phyloP scores from a whole-genome alignment of 35 echinoderm and acorn worm species.

The Amphiura filiformis region DNA sequence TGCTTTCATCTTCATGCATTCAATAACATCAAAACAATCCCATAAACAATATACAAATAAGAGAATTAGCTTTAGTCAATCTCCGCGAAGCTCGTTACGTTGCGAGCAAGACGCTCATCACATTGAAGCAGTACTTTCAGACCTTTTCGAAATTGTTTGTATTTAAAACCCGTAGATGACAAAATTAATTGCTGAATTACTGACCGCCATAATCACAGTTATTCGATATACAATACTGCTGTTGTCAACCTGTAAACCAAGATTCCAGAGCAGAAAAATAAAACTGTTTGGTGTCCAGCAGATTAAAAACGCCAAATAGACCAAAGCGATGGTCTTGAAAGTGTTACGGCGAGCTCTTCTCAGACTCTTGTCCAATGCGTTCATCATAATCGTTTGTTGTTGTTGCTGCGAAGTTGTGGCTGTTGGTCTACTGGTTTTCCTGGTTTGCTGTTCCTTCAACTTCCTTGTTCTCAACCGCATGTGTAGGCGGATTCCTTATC shows the following conservation, averaged over 20 bases:
- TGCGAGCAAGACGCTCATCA: too few relatives aligned
- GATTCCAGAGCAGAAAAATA: constrained; percentile 44
- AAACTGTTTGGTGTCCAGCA: constrained; percentile 71
- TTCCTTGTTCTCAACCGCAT: neutral
- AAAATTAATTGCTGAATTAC: constrained; percentile 61
- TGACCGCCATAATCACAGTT: constrained; percentile 42
- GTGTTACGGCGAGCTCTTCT: constrained; percentile 30
- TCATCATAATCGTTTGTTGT: neutral
- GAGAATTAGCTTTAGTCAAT: too few relatives aligned
- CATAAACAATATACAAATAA: too few relatives aligned
- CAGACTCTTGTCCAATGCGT: neutral
- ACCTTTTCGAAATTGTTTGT: constrained; percentile 50
- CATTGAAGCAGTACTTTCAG: neutral
- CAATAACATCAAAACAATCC: too few relatives aligned
- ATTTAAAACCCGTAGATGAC: constrained; percentile 58
- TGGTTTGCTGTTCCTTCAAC: neutral
- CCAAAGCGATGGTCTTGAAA: constrained; percentile 53
- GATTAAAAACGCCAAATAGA: constrained; percentile 49
- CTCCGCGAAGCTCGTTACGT: too few relatives aligned
- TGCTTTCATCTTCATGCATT: too few relatives aligned
- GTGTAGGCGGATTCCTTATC: too few relatives aligned
- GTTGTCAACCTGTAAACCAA: constrained; percentile 50
- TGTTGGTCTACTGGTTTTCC: neutral
- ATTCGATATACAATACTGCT: constrained; percentile 30
- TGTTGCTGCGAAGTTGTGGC: neutral